Base-by-base conservation (phyloP, 2,888 invertebrate species). In the Proisotoma minuta region DNA sequence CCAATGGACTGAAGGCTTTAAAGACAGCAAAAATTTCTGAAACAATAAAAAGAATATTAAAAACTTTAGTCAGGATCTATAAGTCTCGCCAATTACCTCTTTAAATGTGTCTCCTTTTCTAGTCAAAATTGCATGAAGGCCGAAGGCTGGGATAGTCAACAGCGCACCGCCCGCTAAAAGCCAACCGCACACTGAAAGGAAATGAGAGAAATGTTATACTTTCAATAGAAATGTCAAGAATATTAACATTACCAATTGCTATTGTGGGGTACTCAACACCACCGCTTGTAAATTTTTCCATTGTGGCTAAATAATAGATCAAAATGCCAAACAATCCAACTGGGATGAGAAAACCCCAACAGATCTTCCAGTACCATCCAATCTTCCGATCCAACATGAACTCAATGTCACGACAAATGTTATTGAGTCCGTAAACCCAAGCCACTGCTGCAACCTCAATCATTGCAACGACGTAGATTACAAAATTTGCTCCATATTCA, bases 261-360 rank as follows among this genome's bases (percentile, higher is more conserved):
- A 28, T 15, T 15, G 53, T 47, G 18, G 66, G 66, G 47, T 62
- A 63, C 4, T 15, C 12, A n/a, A 57, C 28, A 12, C 57, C 63
- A 20, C 60, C 60, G 28, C 49, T 48, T 18, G 39, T 60, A 26
- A 60, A 49, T 2, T 50, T 26, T 22, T 50, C 58, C 2, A 27
- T 48, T 5, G 65, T 60, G 27, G 54, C 64, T 39, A 70, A 58
- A 26, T 59, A 43, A 56, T 71, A 71, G 18, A 68, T 24, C 5
- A 71, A 59, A 47, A 71, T 65, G 5, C 24, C 48, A 22, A 65
- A 78, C 82, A 91, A 85, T 63, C 88, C 80, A 8, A 82, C 73
- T 0, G 91, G 91, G 1, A 88, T 88, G 49, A 89, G 77, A 8
- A 88, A 51, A 0, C 84, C 83, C 91, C 91, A 92, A 70, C 89